Conservation (phyloP, 2,113 vertebrate species). For the Erythrolamprus reginae region DNA sequence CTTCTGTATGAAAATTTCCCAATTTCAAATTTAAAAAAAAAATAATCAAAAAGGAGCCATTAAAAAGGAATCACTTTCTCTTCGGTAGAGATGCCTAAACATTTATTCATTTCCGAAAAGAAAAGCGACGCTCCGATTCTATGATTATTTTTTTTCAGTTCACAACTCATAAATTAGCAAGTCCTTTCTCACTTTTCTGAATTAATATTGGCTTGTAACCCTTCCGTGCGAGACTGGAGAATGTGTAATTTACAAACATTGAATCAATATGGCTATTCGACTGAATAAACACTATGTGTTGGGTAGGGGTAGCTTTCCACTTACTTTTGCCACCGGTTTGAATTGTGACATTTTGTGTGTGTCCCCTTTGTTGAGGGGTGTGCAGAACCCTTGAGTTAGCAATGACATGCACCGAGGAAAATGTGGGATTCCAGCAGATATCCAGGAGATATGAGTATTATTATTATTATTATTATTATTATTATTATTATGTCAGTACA, state of each 20-base stretch:
- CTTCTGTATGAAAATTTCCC: slow-evolving; percentile 31
- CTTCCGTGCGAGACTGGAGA: slow-evolving; percentile 62
- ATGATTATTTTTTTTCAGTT: slow-evolving; percentile 65
- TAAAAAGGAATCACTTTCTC: slow-evolving; percentile 58
- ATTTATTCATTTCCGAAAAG: slow-evolving; percentile 59
- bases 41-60: slow-evolving; percentile 52
- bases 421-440: no score
- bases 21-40: slow-evolving; percentile 34
- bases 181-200: slow-evolving; percentile 68
- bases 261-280: slow-evolving; percentile 62
- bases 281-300: slow-evolving; percentile 56
- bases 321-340: no score
- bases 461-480: no score
- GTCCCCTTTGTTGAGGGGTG: no score
- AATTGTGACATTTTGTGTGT: no score
- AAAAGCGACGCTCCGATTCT: slow-evolving; percentile 35
- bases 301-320: no score
- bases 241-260: slow-evolving; percentile 73
- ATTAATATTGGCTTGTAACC: slow-evolving; percentile 65
- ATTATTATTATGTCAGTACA: no score
- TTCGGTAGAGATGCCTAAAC: slow-evolving; percentile 54
- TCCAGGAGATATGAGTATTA: no score
- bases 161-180: slow-evolving; percentile 76
- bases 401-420: no score
- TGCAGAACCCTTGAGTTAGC: no score